Evolutionary conservation across 1,140 invertebrate genomes (phyloP).

Genomic region (Pseudobourletiella spinata): DNA sequence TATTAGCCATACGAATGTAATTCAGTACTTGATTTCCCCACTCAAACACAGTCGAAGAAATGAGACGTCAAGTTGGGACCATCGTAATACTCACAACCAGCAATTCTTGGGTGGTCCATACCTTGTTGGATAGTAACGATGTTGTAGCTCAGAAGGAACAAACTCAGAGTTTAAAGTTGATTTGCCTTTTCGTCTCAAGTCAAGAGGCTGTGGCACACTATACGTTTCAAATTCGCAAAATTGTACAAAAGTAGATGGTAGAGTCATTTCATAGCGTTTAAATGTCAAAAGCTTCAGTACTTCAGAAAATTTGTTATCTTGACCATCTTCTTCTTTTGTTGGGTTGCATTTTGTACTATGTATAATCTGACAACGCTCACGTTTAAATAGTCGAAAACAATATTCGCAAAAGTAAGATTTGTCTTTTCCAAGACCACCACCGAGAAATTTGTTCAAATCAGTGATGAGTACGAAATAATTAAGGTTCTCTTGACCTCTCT

Average conservation of each 20-base stretch:
- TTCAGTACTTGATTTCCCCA: neutral
- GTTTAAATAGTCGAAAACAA: too few species aligned
- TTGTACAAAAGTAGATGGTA: neutral
- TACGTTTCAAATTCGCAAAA: neutral
- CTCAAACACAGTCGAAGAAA: neutral
- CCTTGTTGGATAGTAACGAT: neutral
- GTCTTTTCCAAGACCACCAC: too few species aligned
- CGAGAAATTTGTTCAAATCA: too few species aligned
- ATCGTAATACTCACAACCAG: neutral
- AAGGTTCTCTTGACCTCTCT: too few species aligned
- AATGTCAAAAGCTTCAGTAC: neutral
- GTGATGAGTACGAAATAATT: too few species aligned
- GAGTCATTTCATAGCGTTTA: neutral
- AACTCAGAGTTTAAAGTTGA: neutral
- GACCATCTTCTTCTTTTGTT: too few species aligned
- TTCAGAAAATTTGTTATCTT: too few species aligned
- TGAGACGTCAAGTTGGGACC: neutral
- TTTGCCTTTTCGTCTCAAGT: too few species aligned
- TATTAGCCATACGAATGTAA: neutral
- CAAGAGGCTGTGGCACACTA: neutral
- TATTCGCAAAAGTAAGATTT: too few species aligned
- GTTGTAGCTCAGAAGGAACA: neutral
- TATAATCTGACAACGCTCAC: too few species aligned
- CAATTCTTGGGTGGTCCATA: neutral
- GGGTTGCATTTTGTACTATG: too few species aligned